Percentiles rank a stretch among this genome's conserved stretches.
Conservation (phyloP, 2,888 invertebrate species). For the Cerastoderma edule region DNA sequence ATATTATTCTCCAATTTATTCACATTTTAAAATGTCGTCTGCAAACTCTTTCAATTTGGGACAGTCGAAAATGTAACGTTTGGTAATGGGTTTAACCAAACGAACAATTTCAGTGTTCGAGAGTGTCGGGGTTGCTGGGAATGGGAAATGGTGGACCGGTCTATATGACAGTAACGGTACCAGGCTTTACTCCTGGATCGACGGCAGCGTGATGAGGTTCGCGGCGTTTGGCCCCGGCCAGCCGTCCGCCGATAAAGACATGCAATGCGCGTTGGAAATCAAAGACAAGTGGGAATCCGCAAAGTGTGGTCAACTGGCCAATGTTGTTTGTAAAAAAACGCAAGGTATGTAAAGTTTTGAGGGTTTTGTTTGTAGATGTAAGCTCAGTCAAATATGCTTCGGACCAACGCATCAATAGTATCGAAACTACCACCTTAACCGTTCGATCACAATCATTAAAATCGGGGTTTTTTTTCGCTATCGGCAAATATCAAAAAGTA, state of each 20-base stretch:
- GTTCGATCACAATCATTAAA: not conserved
- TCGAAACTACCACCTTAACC: too few species aligned
- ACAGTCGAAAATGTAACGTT: too few species aligned
- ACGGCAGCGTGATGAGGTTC: slow-evolving; percentile 43
- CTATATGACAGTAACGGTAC: slow-evolving; percentile 40
- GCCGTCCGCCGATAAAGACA: not conserved
- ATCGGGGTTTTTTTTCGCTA: not conserved
- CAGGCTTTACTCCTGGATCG: slow-evolving; percentile 46
- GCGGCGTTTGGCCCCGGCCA: slow-evolving; percentile 11
- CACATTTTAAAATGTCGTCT: too few species aligned
- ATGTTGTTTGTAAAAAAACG: slow-evolving; percentile 53
- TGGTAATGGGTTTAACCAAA: too few species aligned
- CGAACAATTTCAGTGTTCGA: slow-evolving; percentile 9
- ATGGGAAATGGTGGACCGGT: slow-evolving; percentile 42
- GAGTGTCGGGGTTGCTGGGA: slow-evolving; percentile 8
- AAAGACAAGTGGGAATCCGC: slow-evolving; percentile 16
- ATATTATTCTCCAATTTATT: too few species aligned
- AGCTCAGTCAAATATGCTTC: too few species aligned
- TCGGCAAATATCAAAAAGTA: too few species aligned
- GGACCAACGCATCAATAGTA: too few species aligned
- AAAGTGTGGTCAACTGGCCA: not conserved
- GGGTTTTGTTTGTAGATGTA: too few species aligned
- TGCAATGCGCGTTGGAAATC: slow-evolving; percentile 15
- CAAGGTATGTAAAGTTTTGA: slow-evolving; percentile 30
- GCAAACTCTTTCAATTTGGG: too few species aligned